Conservation (phyloP, 2,797 vertebrate species). For the Pteronotus mesoamericanus region DNA sequence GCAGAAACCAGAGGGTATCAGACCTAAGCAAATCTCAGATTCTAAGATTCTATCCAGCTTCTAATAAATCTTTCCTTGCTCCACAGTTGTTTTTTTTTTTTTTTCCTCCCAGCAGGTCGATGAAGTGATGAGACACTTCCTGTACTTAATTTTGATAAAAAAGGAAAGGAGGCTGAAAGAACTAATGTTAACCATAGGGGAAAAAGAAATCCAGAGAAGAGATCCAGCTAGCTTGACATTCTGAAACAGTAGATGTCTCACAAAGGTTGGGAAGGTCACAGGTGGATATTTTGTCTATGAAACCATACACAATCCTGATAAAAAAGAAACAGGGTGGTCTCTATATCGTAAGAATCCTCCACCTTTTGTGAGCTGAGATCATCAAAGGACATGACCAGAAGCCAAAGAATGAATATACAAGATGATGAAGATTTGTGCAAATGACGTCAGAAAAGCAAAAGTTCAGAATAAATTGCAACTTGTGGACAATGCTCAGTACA, state of each 20-base stretch:
- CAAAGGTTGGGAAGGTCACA: background rate
- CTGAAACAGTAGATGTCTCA: background rate
- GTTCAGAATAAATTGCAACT: background rate
- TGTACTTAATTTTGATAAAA: conserved; percentile 14
- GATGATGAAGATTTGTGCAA: background rate
- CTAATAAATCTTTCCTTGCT: background rate
- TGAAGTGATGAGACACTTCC: background rate
- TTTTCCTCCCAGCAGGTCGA: background rate
- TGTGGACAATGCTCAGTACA: background rate
- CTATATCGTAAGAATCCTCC: background rate
- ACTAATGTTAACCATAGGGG: background rate
- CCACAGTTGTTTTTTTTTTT: background rate
- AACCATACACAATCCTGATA: background rate
- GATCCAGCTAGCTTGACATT: background rate
- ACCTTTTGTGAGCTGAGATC: background rate
- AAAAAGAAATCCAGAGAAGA: conserved; percentile 20
- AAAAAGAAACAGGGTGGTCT: background rate
- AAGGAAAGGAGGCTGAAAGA: background rate
- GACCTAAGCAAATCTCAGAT: background rate
- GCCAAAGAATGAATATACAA: conserved; percentile 14
- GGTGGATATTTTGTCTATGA: background rate
- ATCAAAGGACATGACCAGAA: conserved; percentile 19
- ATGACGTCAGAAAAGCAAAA: conserved; percentile 41
- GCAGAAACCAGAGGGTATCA: background rate
- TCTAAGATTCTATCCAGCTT: background rate